Evolutionary conservation across 2,797 vertebrate species (phyloP).

Genomic region (Bufotes viridis): DNA sequence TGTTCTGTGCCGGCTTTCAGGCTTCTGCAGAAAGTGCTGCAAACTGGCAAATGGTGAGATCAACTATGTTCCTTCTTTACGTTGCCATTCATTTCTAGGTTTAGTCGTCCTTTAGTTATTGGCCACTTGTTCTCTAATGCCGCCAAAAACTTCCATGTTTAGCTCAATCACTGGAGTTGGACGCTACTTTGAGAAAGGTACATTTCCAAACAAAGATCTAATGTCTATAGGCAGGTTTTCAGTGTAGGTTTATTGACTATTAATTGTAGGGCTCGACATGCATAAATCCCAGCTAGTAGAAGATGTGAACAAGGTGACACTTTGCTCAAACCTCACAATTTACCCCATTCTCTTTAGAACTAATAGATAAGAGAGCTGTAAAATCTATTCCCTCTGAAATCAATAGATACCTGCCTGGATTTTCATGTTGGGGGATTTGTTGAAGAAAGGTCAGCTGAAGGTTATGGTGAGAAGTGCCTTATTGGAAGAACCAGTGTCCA

Average conservation of each 20-base stretch:
- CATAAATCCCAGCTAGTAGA: neutral
- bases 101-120: neutral
- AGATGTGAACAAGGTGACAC: conserved; percentile 20
- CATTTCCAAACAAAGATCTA: too few relatives aligned
- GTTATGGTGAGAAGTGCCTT: conserved; percentile 46
- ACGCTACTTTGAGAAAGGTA: neutral
- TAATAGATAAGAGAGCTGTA: conserved; percentile 61
- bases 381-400: conserved; percentile 64
- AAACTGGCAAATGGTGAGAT: too few relatives aligned
- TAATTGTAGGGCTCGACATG: neutral
- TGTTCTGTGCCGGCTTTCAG: too few relatives aligned
- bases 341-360: neutral
- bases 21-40: too few relatives aligned
- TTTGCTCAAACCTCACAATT: conserved; percentile 10
- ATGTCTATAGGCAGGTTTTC: neutral
- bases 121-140: neutral
- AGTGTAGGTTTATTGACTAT: neutral
- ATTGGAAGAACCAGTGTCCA: neutral
- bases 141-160: neutral
- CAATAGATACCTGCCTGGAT: conserved; percentile 50
- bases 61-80: too few relatives aligned
- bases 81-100: too few relatives aligned
- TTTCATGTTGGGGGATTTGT: conserved; percentile 57
- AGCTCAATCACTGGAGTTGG: neutral
- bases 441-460: conserved; percentile 67